Percentiles rank a stretch among this genome's conserved stretches.
These are phyloP conservation scores for Cathartes aura DNA, from an alignment of 2,113 vertebrate genomes.

Conservation along the genomic window DNA sequence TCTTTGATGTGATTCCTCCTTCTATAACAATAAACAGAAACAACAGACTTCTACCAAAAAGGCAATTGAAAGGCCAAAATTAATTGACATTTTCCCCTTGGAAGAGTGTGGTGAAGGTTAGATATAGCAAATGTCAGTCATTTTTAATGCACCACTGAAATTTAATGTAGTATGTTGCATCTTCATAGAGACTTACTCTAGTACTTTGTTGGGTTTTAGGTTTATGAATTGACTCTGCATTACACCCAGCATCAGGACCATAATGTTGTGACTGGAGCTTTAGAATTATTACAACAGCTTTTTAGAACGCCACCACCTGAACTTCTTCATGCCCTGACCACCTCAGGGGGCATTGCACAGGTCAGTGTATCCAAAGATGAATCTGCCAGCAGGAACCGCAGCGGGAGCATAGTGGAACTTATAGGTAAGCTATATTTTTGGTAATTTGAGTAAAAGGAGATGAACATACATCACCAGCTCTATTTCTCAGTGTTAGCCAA, in stretches of 20 bases:
- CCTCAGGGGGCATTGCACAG: constrained; percentile 79
- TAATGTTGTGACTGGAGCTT: constrained; percentile 93
- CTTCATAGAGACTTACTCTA: background rate
- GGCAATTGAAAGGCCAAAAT: background rate
- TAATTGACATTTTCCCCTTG: background rate
- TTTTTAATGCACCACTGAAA: background rate
- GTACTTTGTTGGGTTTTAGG: constrained; percentile 69
- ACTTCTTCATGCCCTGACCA: constrained; percentile 87
- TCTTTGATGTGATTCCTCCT: background rate
- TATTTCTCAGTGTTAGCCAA: background rate
- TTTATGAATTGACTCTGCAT: constrained; percentile 94
- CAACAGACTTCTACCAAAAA: background rate
- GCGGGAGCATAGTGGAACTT: constrained; percentile 92
- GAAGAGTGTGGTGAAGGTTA: background rate
- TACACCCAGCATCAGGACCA: constrained; percentile 96
- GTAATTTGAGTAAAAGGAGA: background rate
- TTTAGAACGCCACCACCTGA: constrained; percentile 91
- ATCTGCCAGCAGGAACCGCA: constrained; percentile 80
- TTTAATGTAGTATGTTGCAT: background rate
- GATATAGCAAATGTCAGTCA: background rate
- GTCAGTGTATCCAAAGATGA: constrained; percentile 82
- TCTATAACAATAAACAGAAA: background rate
- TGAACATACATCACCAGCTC: background rate
- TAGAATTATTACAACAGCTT: constrained; percentile 93
- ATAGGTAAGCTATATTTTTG: constrained; percentile 79